Evolutionary conservation across 2,888 invertebrate species (phyloP), one percentile per base, ranked within the genome.

Genomic region (Eretmocerus hayati): DNA sequence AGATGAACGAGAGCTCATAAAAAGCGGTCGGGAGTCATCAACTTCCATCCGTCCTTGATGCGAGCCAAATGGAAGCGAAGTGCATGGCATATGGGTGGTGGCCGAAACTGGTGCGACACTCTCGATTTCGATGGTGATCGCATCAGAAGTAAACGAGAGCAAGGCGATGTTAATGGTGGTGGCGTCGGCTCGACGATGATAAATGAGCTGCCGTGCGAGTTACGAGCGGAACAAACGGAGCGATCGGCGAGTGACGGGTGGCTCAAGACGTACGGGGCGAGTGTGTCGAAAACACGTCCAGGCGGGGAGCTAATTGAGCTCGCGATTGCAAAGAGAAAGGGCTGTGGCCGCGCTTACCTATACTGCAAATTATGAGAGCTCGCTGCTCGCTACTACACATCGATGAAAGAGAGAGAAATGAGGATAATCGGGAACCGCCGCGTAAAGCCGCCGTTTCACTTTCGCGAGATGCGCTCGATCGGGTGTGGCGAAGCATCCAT

Each of bases 381-480:
- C n/a, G n/a, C n/a, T n/a, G n/a, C n/a, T n/a, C n/a, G n/a, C n/a
- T n/a, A 26, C 6, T 26, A 26, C 6, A 9, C 26, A 11, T 26
- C 26, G 5, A 13, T 18, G 11, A 13, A 13, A 18, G 19, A 6
- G 19, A 3, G 36, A 18, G 52, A 48, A 40, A 46, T 50, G 46
- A 41, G 52, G 54, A 39, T 36, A 20, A 23, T 26, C 26, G 6
- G 8, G 26, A 1, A 26, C 11, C 26, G 6, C 26, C 26, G 26
- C 6, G 26, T 19, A 35, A 50, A 35, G 55, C 55, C 57, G 58
- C 57, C 69, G 69, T 70, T 70, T 69, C 70, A 71, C 71, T 71
- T 71, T 71, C 69, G 69, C 68, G 69, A n/a, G n/a, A 71, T 69
- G 70, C 69, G 68, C 64, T 63, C 60, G 53, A 62, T 60, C 61